These are phyloP conservation scores for Callaeas wilsoni DNA, from an alignment of 2,113 vertebrate species.

Conservation along the genomic window DNA sequence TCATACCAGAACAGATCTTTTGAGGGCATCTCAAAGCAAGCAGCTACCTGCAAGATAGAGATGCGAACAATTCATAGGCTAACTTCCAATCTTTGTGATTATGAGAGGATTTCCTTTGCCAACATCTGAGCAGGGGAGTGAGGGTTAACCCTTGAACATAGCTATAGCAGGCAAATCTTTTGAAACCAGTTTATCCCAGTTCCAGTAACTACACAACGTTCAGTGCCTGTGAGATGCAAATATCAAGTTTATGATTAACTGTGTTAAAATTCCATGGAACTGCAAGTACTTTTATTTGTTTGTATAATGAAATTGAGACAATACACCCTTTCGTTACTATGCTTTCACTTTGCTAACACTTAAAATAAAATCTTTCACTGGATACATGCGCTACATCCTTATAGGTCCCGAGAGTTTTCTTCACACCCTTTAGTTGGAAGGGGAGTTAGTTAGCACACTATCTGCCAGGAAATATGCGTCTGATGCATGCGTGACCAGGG, in stretches of 20 bases:
- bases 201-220: slow-evolving; percentile 41
- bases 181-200: slow-evolving; percentile 43
- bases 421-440: not conserved
- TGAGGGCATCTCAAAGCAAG: slow-evolving; percentile 19
- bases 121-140: not conserved
- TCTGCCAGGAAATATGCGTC: not conserved
- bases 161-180: slow-evolving; percentile 27
- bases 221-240: slow-evolving; percentile 42
- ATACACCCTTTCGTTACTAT: slow-evolving; percentile 14
- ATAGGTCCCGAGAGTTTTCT: not conserved
- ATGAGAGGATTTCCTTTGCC: not conserved
- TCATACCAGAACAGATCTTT: not conserved
- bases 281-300: slow-evolving; percentile 40
- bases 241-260: slow-evolving; percentile 68
- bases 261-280: slow-evolving; percentile 62
- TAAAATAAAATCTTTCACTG: not conserved
- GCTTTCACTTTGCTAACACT: not conserved
- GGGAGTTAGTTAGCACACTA: not conserved
- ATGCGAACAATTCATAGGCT: not conserved
- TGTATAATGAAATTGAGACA: slow-evolving; percentile 10
- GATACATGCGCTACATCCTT: not conserved
- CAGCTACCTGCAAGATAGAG: not conserved
- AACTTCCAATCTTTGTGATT: not conserved
- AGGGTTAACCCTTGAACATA: slow-evolving; percentile 33
- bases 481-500: rapidly evolving